phyloP scores from a whole-genome alignment of 1,140 invertebrate genomes.

The Dendrolimus kikuchii region DNA sequence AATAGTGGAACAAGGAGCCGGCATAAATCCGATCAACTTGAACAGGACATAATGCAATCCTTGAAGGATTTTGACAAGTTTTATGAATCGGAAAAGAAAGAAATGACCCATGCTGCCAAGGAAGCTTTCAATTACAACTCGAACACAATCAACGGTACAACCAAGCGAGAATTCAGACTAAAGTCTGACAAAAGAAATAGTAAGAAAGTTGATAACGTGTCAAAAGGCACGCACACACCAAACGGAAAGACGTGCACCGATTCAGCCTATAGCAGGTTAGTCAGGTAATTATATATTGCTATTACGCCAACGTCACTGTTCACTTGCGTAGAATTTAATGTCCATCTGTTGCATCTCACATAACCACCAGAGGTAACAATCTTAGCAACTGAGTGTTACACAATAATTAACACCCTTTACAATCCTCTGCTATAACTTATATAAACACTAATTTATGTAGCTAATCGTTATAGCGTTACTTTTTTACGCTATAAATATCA shows the following conservation, averaged over 20 bases:
- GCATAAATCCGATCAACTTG: constrained; percentile 58
- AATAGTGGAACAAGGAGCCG: constrained; percentile 38
- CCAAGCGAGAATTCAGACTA: constrained; percentile 39
- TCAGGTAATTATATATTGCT: constrained; percentile 51
- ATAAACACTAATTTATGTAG: too few species aligned
- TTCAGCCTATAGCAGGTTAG: constrained; percentile 72
- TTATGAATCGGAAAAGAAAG: constrained; percentile 52
- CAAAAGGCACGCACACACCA: constrained; percentile 51
- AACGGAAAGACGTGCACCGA: constrained; percentile 59
- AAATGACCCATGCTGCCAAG: constrained; percentile 34
- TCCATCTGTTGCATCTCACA: too few species aligned
- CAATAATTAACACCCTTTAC: too few species aligned
- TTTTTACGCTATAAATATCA: too few species aligned
- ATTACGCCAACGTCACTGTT: not conserved
- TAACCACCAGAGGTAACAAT: too few species aligned
- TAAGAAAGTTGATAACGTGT: constrained; percentile 30
- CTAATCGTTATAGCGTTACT: too few species aligned
- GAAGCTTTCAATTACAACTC: constrained; percentile 26
- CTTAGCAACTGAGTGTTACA: too few species aligned
- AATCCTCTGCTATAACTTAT: too few species aligned
- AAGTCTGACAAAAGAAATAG: constrained; percentile 36
- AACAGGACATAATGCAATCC: constrained; percentile 69
- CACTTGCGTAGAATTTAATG: too few species aligned
- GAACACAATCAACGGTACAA: constrained; percentile 32
- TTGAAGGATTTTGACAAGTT: constrained; percentile 69